Evolutionary conservation across 1,140 invertebrate genomes (phyloP).

Genomic region (Oscheius sp.): DNA sequence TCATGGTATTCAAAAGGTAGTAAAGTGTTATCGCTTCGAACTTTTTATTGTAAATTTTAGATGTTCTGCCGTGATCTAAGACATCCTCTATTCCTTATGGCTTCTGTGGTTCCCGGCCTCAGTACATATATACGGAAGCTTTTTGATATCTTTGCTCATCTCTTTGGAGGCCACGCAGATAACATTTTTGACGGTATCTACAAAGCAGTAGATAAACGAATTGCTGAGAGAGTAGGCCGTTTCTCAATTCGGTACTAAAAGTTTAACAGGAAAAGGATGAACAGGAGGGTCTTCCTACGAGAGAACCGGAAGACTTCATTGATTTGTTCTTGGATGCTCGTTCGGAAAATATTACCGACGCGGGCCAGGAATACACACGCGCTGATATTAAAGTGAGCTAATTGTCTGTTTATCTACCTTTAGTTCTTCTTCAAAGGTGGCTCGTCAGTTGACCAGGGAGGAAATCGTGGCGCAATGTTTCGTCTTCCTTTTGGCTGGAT

Average conservation of each 20-base stretch:
- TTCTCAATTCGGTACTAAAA: not conserved
- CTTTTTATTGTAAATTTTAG: too few species aligned
- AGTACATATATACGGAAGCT: not conserved
- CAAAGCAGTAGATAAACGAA: not conserved
- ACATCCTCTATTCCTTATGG: not conserved
- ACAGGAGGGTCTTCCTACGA: not conserved
- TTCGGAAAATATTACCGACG: constrained; percentile 6
- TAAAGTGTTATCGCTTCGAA: too few species aligned
- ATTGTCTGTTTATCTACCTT: not conserved
- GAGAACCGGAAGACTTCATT: constrained; percentile 25
- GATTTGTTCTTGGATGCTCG: constrained; percentile 26
- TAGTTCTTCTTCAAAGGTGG: constrained; percentile 13
- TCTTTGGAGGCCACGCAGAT: not conserved
- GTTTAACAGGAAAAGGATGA: constrained; percentile 7
- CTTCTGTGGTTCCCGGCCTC: not conserved
- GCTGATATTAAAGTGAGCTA: not conserved
- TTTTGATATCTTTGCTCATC: not conserved
- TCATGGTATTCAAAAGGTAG: not conserved
- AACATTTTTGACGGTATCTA: not conserved
- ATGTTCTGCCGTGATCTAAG: not conserved
- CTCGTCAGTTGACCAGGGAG: not conserved
- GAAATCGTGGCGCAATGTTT: constrained; percentile 31
- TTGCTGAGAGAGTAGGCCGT: not conserved
- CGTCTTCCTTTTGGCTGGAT: constrained; percentile 63
- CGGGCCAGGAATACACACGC: constrained; percentile 4